These are phyloP conservation scores for Eulemur rufifrons DNA, from an alignment of 2,113 vertebrate species.

Conservation along the genomic window DNA sequence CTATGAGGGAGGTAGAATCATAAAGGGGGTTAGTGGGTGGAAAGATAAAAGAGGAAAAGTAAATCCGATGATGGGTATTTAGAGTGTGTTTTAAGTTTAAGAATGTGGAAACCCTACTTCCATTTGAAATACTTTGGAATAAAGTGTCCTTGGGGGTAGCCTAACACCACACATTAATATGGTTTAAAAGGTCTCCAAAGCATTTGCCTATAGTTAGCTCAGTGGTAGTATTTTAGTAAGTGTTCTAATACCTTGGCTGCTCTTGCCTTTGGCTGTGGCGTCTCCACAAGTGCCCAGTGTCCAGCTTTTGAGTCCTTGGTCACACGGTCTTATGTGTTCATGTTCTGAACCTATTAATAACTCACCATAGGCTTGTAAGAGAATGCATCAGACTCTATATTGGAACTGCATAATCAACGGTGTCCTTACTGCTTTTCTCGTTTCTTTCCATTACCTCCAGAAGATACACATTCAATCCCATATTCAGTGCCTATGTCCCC, in stretches of 20 bases:
- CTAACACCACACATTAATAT: not conserved
- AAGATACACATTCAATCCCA: not conserved
- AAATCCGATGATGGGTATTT: not conserved
- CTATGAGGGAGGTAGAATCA: not conserved
- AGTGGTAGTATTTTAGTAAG: constrained; percentile 67
- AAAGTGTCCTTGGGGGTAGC: not conserved
- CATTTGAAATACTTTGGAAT: constrained; percentile 29
- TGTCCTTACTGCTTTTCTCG: constrained; percentile 14
- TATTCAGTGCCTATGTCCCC: not conserved
- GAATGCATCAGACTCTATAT: constrained; percentile 5
- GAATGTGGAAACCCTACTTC: constrained; percentile 17
- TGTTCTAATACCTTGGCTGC: constrained; percentile 69
- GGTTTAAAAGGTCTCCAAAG: constrained; percentile 51
- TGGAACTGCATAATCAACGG: not conserved
- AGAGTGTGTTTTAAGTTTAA: constrained; percentile 33
- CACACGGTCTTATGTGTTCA: constrained; percentile 20
- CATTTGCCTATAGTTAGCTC: constrained; percentile 64
- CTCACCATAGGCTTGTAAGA: constrained; percentile 53
- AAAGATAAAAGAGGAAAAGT: constrained; percentile 36
- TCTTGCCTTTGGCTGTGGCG: constrained; percentile 33
- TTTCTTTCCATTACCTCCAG: constrained; percentile 42
- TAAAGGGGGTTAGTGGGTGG: not conserved
- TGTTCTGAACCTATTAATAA: constrained; percentile 63
- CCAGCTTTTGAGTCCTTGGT: constrained; percentile 41
- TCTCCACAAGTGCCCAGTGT: not conserved